These are phyloP conservation scores for Melipona bicolor DNA, from an alignment of 2,888 invertebrate genomes.

Conservation along the genomic window DNA sequence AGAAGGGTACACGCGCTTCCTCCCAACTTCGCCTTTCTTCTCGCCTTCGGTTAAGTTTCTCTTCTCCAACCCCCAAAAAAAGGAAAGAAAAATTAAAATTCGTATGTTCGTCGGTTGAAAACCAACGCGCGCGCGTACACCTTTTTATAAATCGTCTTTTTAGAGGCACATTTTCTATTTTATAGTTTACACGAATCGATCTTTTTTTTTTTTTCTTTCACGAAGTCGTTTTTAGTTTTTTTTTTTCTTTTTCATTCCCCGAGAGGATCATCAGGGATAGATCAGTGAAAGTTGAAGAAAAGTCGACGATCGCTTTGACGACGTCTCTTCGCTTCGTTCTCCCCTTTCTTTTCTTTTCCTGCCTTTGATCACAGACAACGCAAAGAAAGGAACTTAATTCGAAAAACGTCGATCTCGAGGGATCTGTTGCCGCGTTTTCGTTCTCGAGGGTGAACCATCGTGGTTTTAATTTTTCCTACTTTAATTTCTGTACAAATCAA, in stretches of 20 bases:
- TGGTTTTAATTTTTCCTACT: neutral
- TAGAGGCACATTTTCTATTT: slow-evolving; percentile 56
- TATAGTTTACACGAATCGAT: slow-evolving; percentile 15
- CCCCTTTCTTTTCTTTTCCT: slow-evolving; percentile 15
- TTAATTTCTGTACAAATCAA: slow-evolving; percentile 19
- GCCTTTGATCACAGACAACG: slow-evolving; percentile 64
- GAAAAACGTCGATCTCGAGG: neutral
- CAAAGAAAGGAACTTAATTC: slow-evolving; percentile 42
- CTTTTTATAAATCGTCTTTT: slow-evolving; percentile 47
- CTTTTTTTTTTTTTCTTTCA: neutral
- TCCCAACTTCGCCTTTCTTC: neutral
- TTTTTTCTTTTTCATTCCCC: neutral
- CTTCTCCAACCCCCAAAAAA: neutral
- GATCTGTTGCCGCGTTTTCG: slow-evolving; percentile 11
- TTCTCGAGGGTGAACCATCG: neutral
- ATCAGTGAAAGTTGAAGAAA: neutral
- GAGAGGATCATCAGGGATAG: neutral
- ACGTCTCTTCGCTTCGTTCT: neutral
- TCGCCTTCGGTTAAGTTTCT: slow-evolving; percentile 8
- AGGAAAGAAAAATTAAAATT: neutral
- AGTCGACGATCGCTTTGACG: slow-evolving; percentile 20
- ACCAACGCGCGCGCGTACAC: neutral
- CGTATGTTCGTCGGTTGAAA: slow-evolving; percentile 19
- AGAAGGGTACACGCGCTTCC: neutral
- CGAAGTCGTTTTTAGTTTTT: neutral